phyloP scores from a whole-genome alignment of 2,113 vertebrate species.

The Melanostigma gelatinosum region DNA sequence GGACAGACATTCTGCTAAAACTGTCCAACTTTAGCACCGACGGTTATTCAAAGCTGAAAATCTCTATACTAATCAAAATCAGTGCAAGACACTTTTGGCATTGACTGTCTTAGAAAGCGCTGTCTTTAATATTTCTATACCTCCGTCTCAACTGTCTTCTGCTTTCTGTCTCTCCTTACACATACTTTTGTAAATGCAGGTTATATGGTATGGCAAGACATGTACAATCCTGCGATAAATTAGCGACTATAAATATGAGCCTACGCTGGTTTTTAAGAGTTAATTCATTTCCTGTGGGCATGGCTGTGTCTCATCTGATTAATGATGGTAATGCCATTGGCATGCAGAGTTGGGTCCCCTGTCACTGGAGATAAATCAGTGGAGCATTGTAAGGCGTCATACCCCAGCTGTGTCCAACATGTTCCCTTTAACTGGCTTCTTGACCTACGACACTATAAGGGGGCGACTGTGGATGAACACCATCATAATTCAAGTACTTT shows the following conservation, averaged over 20 bases:
- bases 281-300: constrained; percentile 80
- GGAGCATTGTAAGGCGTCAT: constrained; percentile 44
- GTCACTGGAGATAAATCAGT: constrained; percentile 78
- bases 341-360: constrained; percentile 64
- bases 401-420: constrained; percentile 73
- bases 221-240: constrained; percentile 41
- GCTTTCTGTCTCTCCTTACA: background rate
- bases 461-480: constrained; percentile 30
- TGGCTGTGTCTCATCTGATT: constrained; percentile 73
- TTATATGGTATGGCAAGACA: constrained; percentile 4
- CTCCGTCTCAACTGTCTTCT: background rate
- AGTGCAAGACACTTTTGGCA: background rate
- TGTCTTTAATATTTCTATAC: background rate
- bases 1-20: constrained; percentile 24
- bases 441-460: constrained; percentile 58
- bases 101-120: background rate
- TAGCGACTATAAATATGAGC: constrained; percentile 61
- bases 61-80: constrained; percentile 35
- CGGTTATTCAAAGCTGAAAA: constrained; percentile 22
- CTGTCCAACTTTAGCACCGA: constrained; percentile 19
- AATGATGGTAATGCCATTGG: constrained; percentile 71
- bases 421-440: constrained; percentile 54
- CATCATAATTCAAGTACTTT: constrained; percentile 51
- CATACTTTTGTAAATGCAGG: background rate
- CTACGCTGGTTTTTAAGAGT: constrained; percentile 74